Percentiles rank a stretch among this genome's conserved stretches.
phyloP scores from a whole-genome alignment of 1,140 invertebrate genomes.

The Holotrichia oblita region DNA sequence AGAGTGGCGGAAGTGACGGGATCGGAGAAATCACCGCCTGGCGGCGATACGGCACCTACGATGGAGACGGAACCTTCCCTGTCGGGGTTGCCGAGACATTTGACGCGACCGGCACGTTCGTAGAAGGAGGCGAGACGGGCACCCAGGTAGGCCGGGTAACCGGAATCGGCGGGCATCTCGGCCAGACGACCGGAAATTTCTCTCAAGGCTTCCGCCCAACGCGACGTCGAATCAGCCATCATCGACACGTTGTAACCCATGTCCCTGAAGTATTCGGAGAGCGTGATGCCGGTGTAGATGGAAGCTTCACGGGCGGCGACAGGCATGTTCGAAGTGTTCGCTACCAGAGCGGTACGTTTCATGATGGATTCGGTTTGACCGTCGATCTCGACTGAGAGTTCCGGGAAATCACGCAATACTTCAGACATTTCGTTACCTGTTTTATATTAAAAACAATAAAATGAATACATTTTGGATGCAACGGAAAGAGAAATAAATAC shows the following conservation, averaged over 20 bases:
- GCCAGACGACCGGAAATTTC: constrained; percentile 99
- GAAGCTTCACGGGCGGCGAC: constrained; percentile 99
- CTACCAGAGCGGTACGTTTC: constrained; percentile 98
- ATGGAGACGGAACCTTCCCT: constrained; percentile 98
- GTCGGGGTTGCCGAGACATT: constrained; percentile 97
- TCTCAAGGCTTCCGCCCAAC: constrained; percentile 99
- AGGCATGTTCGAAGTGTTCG: constrained; percentile 99
- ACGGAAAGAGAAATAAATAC: too few species aligned
- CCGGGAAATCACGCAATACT: constrained; percentile 98
- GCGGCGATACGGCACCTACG: constrained; percentile 99
- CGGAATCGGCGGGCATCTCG: constrained; percentile 99
- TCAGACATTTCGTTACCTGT: constrained; percentile 84
- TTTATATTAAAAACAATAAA: constrained; percentile 10
- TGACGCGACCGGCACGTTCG: constrained; percentile 97
- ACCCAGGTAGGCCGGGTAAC: constrained; percentile 98
- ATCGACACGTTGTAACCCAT: constrained; percentile 99
- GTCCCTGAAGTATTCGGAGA: constrained; percentile 98
- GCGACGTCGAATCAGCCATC: constrained; percentile 99
- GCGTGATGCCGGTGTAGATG: constrained; percentile 98
- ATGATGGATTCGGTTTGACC: constrained; percentile 98
- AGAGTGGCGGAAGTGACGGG: constrained; percentile 99
- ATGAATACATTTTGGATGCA: too few species aligned
- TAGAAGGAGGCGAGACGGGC: constrained; percentile 99
- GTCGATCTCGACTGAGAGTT: constrained; percentile 96
- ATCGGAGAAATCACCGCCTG: constrained; percentile 99